These are phyloP conservation scores for Manis pentadactyla DNA, from an alignment of 2,797 vertebrate species.

Conservation along the genomic window DNA sequence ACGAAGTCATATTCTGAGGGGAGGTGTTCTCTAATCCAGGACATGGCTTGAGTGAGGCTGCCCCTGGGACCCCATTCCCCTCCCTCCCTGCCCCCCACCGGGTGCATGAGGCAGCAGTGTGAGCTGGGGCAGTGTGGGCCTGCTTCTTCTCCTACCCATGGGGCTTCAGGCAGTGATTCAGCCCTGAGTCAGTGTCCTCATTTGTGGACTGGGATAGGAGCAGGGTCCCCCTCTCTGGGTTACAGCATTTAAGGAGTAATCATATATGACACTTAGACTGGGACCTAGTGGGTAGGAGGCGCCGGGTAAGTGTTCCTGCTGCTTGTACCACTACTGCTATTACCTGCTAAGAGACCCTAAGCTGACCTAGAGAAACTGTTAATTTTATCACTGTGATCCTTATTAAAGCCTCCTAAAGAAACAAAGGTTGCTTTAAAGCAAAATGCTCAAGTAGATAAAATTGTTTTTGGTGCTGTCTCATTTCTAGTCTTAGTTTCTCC, in stretches of 20 bases:
- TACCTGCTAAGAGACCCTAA: not conserved
- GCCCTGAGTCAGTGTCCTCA: not conserved
- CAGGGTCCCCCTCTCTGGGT: not conserved
- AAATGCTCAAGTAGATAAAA: not conserved
- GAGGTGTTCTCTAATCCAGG: not conserved
- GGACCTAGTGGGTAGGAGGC: not conserved
- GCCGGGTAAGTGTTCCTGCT: not conserved
- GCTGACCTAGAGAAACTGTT: too few relatives aligned
- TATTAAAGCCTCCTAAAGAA: too few relatives aligned
- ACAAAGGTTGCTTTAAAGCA: too few relatives aligned
- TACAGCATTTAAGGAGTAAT: not conserved
- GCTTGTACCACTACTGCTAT: not conserved
- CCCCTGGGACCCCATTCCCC: too few relatives aligned
- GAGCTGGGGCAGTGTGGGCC: not conserved
- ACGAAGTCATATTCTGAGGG: not conserved
- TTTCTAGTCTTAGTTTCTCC: conserved; percentile 10
- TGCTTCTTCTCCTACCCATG: not conserved
- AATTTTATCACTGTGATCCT: too few relatives aligned
- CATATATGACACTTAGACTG: not conserved
- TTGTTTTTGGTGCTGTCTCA: not conserved
- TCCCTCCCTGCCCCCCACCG: too few relatives aligned
- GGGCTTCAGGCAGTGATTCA: not conserved
- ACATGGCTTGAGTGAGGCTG: not conserved
- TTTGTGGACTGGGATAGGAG: not conserved
- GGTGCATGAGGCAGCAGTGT: not conserved